Base-by-base conservation (phyloP, 2,888 invertebrate genomes). In the Dendrolimus houi region DNA sequence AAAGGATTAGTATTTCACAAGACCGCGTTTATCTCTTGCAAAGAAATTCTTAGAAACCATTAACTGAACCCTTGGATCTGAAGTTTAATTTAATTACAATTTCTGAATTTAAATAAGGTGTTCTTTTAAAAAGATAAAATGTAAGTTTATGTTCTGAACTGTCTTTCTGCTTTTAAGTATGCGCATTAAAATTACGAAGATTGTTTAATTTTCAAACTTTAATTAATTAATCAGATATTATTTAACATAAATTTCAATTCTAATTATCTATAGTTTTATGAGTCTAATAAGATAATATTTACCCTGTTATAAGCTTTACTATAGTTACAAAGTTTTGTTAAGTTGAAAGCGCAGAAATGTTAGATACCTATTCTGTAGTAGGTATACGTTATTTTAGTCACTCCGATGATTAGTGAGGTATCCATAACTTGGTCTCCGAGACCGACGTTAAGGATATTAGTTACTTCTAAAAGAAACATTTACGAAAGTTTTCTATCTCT, bases 41-140 rank as follows among this genome's bases (percentile, higher is more conserved):
- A 60, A 59, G 66, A 73, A 74, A 68, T 77, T 72, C 67, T 62
- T 65, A 72, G 69, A 71, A 47, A 47, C 47, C 70, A 66, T 71
- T 74, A 72, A 72, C 60, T 64, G 67, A 63, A 61, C 65, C 62
- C 68, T 68, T 65, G 66, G 67, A 67, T 68, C 67, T 62, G 61
- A 63, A 74, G 71, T 77, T 69, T 65, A 77, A 77, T 79, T 69
- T 65, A 77, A 77, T 79, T 82, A 79, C 81, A 79, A 71, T 69
- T 72, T 66, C 63, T 29, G 29, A 65, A 76, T 68, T 76, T 77
- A 77, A 74, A 73, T 73, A 61, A 62, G 59, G 68, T 75, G 70
- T 74, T 75, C 65, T 65, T 67, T 47, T 47, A 47, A 9, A 47
- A 12, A 47, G 47, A 9, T 47, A 47, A 47, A 47, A 8, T 47